phyloP scores from a whole-genome alignment of 2,797 vertebrate genomes.

The Knipowitschia caucasica region DNA sequence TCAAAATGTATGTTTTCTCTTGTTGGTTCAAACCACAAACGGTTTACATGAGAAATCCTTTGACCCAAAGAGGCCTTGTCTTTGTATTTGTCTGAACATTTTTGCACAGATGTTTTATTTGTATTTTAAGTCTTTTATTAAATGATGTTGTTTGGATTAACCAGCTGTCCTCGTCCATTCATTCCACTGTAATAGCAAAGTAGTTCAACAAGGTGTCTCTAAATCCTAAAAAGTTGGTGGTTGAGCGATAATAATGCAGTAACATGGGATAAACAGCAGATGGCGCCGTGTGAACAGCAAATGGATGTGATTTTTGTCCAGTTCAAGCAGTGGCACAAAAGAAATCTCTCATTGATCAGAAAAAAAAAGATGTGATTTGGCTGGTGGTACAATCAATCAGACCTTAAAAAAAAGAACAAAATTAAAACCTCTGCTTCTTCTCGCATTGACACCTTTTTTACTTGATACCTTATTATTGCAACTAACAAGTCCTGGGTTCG shows the following conservation, averaged over 20 bases:
- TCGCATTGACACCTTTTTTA: no score
- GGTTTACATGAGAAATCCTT: constrained; percentile 65
- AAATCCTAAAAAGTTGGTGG: neutral
- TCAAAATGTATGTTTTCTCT: constrained; percentile 15
- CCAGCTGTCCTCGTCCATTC: neutral
- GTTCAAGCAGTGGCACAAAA: constrained; percentile 14
- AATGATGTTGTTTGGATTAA: constrained; percentile 73
- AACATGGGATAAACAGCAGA: constrained; percentile 22
- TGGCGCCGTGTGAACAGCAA: constrained; percentile 26
- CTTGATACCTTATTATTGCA: no score
- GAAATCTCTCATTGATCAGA: no score
- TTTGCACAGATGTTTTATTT: constrained; percentile 79
- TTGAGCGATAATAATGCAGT: neutral
- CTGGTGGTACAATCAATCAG: constrained; percentile 7
- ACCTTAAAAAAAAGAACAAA: neutral
- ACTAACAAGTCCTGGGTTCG: no score
- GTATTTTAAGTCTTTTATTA: constrained; percentile 78
- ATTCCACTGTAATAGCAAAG: constrained; percentile 15
- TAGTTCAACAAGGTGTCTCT: constrained; percentile 43
- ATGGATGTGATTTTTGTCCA: constrained; percentile 40
- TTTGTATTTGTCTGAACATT: constrained; percentile 69
- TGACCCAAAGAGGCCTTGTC: constrained; percentile 70
- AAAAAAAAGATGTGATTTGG: no score
- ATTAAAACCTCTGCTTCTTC: no score
- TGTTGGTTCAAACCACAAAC: constrained; percentile 27